A percentile compares a stretch with the other conserved stretches of the same genome.
Conservation (phyloP, 2,888 invertebrate species). For the Scaptomyza polygonia region DNA sequence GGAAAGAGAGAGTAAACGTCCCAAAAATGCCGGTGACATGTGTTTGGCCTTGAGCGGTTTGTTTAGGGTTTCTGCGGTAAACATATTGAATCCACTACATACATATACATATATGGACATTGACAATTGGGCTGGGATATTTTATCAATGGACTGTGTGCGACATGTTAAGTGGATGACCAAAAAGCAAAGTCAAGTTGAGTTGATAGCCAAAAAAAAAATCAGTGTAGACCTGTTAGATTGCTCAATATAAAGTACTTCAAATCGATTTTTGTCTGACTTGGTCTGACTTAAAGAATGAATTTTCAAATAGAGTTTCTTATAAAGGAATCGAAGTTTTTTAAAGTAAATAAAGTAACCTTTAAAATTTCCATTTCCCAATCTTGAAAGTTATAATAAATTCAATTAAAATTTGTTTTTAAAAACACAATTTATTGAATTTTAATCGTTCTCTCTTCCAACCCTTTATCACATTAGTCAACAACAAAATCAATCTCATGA, state of each 20-base stretch:
- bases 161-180: conserved; percentile 29
- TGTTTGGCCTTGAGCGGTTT: conserved; percentile 79
- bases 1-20: conserved; percentile 2
- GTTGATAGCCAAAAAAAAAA: conserved; percentile 33
- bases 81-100: conserved; percentile 3
- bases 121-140: neutral
- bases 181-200: conserved; percentile 17
- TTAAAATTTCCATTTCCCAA: no score
- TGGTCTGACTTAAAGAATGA: conserved; percentile 1
- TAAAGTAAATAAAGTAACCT: no score
- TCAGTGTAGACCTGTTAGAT: conserved; percentile 51
- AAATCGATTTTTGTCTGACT: conserved; percentile 30
- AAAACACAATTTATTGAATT: conserved; percentile 16
- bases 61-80: conserved; percentile 58
- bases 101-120: neutral
- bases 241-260: conserved; percentile 35
- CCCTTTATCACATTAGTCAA: conserved; percentile 62
- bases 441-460: neutral
- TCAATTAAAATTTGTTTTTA: no score
- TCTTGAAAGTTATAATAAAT: no score
- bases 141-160: conserved; percentile 19
- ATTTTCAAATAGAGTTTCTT: neutral
- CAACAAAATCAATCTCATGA: conserved; percentile 29
- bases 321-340: no score
- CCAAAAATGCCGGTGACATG: conserved; percentile 66